Evolutionary conservation across 2,888 invertebrate genomes (phyloP).

Genomic region (Heteromyza rotundicornis): DNA sequence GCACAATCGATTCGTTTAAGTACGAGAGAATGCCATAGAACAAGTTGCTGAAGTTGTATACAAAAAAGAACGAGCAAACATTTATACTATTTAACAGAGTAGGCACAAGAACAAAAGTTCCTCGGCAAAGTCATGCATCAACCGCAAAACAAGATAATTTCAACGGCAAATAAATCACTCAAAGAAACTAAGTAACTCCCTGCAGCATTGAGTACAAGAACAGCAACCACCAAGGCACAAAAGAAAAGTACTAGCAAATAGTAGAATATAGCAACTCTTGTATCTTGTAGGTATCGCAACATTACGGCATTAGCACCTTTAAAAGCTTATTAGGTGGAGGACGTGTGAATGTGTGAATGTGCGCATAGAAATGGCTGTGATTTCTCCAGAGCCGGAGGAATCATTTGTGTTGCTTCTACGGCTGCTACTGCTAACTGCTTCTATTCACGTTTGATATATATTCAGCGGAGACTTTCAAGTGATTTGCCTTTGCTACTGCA

Average conservation of each 20-base stretch:
- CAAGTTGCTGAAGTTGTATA: no score
- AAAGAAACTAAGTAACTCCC: constrained; percentile 22
- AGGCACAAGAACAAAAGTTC: no score
- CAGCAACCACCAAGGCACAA: not conserved
- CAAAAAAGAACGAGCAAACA: no score
- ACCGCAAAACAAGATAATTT: constrained; percentile 57
- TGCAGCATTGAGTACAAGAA: not conserved
- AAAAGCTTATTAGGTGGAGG: constrained; percentile 1
- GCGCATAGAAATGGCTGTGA: not conserved
- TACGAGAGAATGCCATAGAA: no score
- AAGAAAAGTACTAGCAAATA: no score
- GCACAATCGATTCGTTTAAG: no score
- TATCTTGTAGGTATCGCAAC: not conserved
- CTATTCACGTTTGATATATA: not conserved
- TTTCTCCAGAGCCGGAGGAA: not conserved
- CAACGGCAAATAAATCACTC: constrained; percentile 58
- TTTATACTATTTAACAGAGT: no score
- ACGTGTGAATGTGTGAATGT: no score
- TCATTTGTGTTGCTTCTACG: not conserved
- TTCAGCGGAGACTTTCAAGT: not conserved
- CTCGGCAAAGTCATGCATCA: constrained; percentile 51
- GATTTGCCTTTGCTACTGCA: no score
- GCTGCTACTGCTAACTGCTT: not conserved
- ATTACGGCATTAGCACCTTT: not conserved
- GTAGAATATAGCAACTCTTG: not conserved